A percentile compares a stretch with the other conserved stretches of the same genome.
Conservation (phyloP, 2,888 invertebrate species). For the Abrostola tripartita region DNA sequence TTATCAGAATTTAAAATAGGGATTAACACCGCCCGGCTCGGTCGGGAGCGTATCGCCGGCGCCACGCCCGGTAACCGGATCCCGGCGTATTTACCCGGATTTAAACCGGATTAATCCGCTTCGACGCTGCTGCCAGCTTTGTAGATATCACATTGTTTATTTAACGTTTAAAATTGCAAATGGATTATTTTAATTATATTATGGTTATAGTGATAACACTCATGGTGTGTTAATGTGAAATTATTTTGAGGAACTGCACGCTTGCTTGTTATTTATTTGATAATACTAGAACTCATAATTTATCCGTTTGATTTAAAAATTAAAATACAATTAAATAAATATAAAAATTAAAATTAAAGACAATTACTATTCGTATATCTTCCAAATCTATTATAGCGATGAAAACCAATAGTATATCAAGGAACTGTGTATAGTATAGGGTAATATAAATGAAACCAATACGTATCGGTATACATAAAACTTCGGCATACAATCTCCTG, state of each 20-base stretch:
- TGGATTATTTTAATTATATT: constrained; percentile 72
- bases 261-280: background rate
- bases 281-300: background rate
- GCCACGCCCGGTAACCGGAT: constrained; percentile 66
- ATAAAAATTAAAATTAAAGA: too few relatives aligned
- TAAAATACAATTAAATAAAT: too few relatives aligned
- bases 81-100: constrained; percentile 72
- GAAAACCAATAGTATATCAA: background rate
- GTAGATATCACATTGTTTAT: constrained; percentile 86
- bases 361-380: too few relatives aligned
- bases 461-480: constrained; percentile 61
- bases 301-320: too few relatives aligned
- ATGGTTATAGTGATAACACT: constrained; percentile 31
- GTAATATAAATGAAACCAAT: constrained; percentile 54
- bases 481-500: constrained; percentile 69
- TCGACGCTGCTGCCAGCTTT: constrained; percentile 71
- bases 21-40: constrained; percentile 83
- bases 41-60: constrained; percentile 75
- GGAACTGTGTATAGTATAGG: constrained; percentile 13
- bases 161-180: constrained; percentile 77
- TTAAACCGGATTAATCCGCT: constrained; percentile 77
- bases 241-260: constrained; percentile 1
- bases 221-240: constrained; percentile 11
- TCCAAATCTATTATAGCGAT: too few relatives aligned
- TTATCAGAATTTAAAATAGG: constrained; percentile 86